Percentiles rank a stretch among this genome's conserved stretches.
Conservation (phyloP, 2,888 invertebrate species). For the Saturnia pavonia region DNA sequence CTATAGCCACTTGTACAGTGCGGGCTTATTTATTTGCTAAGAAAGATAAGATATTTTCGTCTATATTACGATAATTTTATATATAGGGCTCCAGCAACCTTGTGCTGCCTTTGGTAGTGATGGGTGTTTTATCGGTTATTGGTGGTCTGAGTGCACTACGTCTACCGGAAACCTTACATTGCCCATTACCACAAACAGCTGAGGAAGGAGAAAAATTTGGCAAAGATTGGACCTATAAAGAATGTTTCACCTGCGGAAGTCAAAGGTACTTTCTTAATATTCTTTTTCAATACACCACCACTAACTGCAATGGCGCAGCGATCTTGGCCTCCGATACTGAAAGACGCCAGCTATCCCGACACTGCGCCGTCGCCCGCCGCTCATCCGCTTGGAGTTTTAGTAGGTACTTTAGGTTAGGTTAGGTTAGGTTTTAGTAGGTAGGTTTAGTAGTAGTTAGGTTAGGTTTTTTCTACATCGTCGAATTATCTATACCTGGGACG, state of each 20-base stretch:
- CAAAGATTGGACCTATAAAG: conserved; percentile 88
- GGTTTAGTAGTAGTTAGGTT: too few relatives aligned
- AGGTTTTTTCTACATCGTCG: too few relatives aligned
- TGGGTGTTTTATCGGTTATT: conserved; percentile 90
- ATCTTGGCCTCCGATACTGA: too few relatives aligned
- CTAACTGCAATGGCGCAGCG: neutral
- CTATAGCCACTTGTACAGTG: neutral
- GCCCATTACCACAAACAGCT: conserved; percentile 91
- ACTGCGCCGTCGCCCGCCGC: too few relatives aligned
- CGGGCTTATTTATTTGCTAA: neutral
- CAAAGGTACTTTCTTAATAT: conserved; percentile 76
- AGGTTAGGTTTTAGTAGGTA: too few relatives aligned
- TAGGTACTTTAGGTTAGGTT: too few relatives aligned
- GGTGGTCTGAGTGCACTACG: conserved; percentile 91
- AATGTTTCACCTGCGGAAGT: conserved; percentile 88
- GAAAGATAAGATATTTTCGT: neutral
- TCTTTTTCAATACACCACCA: neutral
- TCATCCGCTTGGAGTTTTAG: too few relatives aligned
- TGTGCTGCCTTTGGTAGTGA: conserved; percentile 90
- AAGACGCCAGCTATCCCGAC: too few relatives aligned
- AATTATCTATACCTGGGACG: too few relatives aligned
- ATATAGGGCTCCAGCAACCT: conserved; percentile 91
- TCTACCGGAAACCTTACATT: conserved; percentile 92
- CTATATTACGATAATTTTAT: neutral
- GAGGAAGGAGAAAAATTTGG: conserved; percentile 95